Conservation (phyloP, 2,797 vertebrate species). For the Naso thynnoides region DNA sequence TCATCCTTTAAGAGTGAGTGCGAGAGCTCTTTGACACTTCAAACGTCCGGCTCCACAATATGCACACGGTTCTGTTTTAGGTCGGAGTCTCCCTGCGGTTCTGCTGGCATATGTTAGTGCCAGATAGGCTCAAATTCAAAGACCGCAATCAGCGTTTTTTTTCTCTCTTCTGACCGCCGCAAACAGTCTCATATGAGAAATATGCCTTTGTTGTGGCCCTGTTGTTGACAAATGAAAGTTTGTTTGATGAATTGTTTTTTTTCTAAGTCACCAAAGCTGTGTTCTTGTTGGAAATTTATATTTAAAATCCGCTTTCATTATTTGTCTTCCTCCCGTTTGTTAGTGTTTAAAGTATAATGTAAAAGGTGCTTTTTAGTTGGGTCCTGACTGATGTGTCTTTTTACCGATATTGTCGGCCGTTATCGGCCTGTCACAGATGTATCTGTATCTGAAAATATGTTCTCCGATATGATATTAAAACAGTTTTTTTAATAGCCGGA, state of each 20-base stretch:
- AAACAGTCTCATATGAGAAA: slow-evolving; percentile 44
- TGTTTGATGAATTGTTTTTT: slow-evolving; percentile 11
- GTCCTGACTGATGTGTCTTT: too few species aligned
- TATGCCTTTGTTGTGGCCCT: slow-evolving; percentile 42
- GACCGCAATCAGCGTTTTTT: slow-evolving; percentile 31
- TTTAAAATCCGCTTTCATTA: background rate
- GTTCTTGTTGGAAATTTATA: background rate
- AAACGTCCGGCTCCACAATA: slow-evolving; percentile 49
- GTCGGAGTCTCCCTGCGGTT: slow-evolving; percentile 40
- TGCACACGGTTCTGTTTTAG: slow-evolving; percentile 45
- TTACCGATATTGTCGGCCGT: too few species aligned
- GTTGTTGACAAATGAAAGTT: slow-evolving; percentile 28
- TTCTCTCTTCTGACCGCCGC: slow-evolving; percentile 21
- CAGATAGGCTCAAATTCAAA: slow-evolving; percentile 63
- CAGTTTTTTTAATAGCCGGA: too few species aligned
- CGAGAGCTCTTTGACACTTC: slow-evolving; percentile 53
- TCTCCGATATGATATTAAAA: too few species aligned
- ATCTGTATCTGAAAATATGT: too few species aligned
- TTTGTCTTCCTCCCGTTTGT: background rate
- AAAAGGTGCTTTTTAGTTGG: background rate
- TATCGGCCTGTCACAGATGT: too few species aligned
- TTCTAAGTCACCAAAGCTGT: slow-evolving; percentile 10
- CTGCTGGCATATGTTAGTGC: slow-evolving; percentile 50
- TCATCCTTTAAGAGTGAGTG: slow-evolving; percentile 55
- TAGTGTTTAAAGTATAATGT: background rate